phyloP scores from a whole-genome alignment of 2,888 invertebrate genomes.

The Pristionchus mayeri region DNA sequence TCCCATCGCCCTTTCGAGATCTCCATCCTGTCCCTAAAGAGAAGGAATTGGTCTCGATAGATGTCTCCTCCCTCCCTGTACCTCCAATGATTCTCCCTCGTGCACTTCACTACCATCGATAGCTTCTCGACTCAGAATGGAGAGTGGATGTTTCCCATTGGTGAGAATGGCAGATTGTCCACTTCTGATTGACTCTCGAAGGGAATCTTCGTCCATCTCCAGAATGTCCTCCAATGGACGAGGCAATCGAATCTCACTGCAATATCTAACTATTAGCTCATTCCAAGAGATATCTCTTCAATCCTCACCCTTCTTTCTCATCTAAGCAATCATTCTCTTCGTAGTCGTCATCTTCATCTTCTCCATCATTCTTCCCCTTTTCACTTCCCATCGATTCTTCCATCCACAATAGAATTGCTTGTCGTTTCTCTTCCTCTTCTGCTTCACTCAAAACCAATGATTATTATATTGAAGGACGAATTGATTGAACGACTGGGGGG shows the following conservation, averaged over 20 bases:
- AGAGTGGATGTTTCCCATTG: slow-evolving; percentile 48
- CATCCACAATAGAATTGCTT: slow-evolving; percentile 65
- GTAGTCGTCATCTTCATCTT: slow-evolving; percentile 26
- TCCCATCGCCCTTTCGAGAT: slow-evolving; percentile 83
- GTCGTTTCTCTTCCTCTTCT: slow-evolving; percentile 62
- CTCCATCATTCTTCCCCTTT: slow-evolving; percentile 10
- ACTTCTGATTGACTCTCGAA: slow-evolving; percentile 52
- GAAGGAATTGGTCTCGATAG: background rate
- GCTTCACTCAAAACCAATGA: slow-evolving; percentile 54
- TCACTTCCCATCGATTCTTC: slow-evolving; percentile 50
- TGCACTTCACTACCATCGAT: background rate
- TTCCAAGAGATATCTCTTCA: too few relatives aligned
- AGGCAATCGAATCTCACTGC: slow-evolving; percentile 51
- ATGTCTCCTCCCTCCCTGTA: background rate
- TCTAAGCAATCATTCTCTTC: slow-evolving; percentile 21
- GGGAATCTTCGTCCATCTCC: slow-evolving; percentile 68
- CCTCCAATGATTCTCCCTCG: slow-evolving; percentile 36
- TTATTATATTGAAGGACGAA: background rate
- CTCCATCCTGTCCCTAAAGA: slow-evolving; percentile 60
- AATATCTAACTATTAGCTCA: background rate
- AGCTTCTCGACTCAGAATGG: slow-evolving; percentile 48
- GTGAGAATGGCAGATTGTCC: background rate
- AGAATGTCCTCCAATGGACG: slow-evolving; percentile 69
- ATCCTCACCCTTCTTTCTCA: slow-evolving; percentile 21
- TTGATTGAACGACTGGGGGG: too few relatives aligned